Evolutionary conservation across 2,113 vertebrate genomes (phyloP), one percentile per base, ranked within the genome.

Genomic region (Dipodomys ordii): DNA sequence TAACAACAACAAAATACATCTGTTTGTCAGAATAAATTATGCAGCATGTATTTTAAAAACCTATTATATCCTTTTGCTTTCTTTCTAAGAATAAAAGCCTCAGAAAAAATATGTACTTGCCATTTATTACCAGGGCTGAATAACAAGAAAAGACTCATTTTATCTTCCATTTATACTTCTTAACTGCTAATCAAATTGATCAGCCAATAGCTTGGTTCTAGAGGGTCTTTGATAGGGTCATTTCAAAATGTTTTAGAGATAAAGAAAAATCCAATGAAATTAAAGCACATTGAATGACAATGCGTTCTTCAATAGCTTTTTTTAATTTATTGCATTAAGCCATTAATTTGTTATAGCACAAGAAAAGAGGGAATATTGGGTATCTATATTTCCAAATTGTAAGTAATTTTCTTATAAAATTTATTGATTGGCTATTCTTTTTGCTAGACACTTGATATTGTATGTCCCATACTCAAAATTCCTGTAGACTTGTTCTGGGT

Each of bases 1-100:
- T 97, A 96, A 97, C 95, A 97, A 98, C 97, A 98, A 98, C 97
- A 98, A 98, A 98, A 98, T 98, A 97, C 98, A 98, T 98, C 97
- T 98, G 98, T 98, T 98, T 98, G 97, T 97, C 94, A 96, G 97
- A 98, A 98, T 98, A 98, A 98, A 98, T 98, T 98, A 98, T 94
- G 95, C 96, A 96, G 95, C 97, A 95, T 96, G 97, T 97, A 97
- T 97, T 97, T 96, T 79, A 97, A 96, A 98, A 96, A 94, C 69
- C 97, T 97, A 97, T 97, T 98, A 96, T 97, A 97, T 98, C 94
- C 96, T 97, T 97, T 97, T 97, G 95, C 96, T 96, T 97, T 98
- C 95, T 96, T 97, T 97, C 93, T 94, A 97, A 97, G 97, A 97
- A 97, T 93, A 98, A 98, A 98, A 98, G 90, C 95, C 92, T 97